Evolutionary conservation across 64 coral and sea anemone species (phyloP).

Genomic region (Astreopora myriophthalma): DNA sequence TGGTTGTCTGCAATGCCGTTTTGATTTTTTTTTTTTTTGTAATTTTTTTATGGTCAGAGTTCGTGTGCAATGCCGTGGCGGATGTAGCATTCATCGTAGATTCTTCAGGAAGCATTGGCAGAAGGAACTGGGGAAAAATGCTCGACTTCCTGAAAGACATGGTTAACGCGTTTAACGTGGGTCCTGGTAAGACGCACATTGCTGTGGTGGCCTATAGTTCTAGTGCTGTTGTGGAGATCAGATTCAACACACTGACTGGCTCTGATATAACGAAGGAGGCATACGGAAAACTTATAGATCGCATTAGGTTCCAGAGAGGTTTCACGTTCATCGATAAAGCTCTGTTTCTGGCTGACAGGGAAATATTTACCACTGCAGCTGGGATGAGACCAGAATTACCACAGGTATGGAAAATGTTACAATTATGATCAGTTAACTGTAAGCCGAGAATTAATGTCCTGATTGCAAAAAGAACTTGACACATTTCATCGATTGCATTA

Average conservation of each 20-base stretch:
- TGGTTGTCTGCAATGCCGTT: too few species aligned
- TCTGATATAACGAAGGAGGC: neutral
- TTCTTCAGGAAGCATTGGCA: slow-evolving; percentile 86
- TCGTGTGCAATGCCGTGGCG: slow-evolving; percentile 47
- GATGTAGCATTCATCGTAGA: slow-evolving; percentile 85
- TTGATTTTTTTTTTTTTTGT: neutral
- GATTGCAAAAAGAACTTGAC: too few species aligned
- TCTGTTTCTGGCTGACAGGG: slow-evolving; percentile 32
- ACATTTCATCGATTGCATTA: too few species aligned
- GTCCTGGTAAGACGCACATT: slow-evolving; percentile 61
- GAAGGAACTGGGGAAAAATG: slow-evolving; percentile 56
- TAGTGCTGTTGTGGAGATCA: slow-evolving; percentile 30
- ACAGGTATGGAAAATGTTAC: slow-evolving; percentile 63
- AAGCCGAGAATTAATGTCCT: too few species aligned
- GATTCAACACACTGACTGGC: slow-evolving; percentile 19
- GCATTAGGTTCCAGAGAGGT: slow-evolving; percentile 63
- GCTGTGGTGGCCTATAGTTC: slow-evolving; percentile 77
- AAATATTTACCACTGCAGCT: slow-evolving; percentile 28
- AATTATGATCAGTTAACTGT: too few species aligned
- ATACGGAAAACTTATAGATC: neutral
- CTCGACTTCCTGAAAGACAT: slow-evolving; percentile 54
- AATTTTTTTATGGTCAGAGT: slow-evolving; percentile 21
- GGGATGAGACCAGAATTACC: slow-evolving; percentile 66
- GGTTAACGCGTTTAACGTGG: slow-evolving; percentile 55
- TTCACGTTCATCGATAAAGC: slow-evolving; percentile 84